Conservation (phyloP, 2,113 vertebrate genomes). For the Columba livia region DNA sequence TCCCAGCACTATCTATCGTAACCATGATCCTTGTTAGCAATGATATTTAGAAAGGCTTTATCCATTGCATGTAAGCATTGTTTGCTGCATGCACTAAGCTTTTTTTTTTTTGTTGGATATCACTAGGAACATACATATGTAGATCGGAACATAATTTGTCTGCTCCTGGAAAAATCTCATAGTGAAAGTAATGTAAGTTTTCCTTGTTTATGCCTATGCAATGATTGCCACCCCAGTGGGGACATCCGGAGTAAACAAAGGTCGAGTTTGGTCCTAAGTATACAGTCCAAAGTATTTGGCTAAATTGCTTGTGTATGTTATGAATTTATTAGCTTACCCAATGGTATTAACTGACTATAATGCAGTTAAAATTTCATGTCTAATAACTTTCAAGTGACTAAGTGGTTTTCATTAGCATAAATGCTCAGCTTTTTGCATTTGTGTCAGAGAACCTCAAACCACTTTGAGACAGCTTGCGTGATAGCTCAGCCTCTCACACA, state of each 20-base stretch:
- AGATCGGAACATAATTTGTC: not conserved
- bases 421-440: not conserved
- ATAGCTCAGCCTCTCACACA: not conserved
- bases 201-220: not conserved
- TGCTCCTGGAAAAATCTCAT: not conserved
- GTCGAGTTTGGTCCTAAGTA: not conserved
- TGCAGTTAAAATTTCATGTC: not conserved
- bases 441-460: not conserved
- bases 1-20: not conserved
- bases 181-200: not conserved
- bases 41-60: not conserved
- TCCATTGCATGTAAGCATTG: not conserved
- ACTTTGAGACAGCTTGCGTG: not conserved
- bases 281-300: not conserved
- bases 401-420: slow-evolving; percentile 38
- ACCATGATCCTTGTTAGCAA: not conserved
- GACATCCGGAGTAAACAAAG: not conserved
- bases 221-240: not conserved
- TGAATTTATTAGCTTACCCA: not conserved
- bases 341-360: not conserved
- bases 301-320: not conserved
- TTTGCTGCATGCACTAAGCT: accelerated
- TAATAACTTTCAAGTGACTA: slow-evolving; percentile 32
- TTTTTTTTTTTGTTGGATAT: not conserved
- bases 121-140: accelerated